Conservation (phyloP, 2,113 vertebrate species). For the Trogon melanurus region DNA sequence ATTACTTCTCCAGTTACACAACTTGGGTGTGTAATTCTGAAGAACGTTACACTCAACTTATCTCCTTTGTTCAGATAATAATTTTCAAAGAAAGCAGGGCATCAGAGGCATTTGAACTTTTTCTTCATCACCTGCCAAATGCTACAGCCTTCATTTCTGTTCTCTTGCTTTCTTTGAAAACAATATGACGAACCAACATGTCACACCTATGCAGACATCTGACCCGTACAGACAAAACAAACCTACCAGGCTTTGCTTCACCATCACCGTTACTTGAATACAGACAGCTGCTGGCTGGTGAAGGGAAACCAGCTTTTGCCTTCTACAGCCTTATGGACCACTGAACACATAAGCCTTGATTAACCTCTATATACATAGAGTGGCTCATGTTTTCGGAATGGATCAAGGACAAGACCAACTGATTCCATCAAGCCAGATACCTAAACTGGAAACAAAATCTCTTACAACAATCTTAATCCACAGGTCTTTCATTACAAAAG, state of each 20-base stretch:
- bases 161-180: not conserved
- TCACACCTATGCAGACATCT: not conserved
- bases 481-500: slow-evolving; percentile 1
- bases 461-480: not conserved
- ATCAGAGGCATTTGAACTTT: not conserved
- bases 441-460: not conserved
- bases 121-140: not conserved
- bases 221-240: not conserved
- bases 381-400: not conserved
- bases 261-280: not conserved
- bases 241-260: not conserved
- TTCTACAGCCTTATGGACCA: not conserved
- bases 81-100: not conserved
- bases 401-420: not conserved
- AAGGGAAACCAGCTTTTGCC: not conserved
- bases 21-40: not conserved
- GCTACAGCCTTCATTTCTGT: not conserved
- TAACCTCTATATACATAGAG: not conserved
- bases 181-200: too few species aligned
- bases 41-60: not conserved
- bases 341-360: not conserved
- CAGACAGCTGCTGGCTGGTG: not conserved
- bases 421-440: not conserved
- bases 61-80: not conserved
- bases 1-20: not conserved